Conservation (phyloP, 2,113 vertebrate genomes). For the Hydrochoerus hydrochaeris region DNA sequence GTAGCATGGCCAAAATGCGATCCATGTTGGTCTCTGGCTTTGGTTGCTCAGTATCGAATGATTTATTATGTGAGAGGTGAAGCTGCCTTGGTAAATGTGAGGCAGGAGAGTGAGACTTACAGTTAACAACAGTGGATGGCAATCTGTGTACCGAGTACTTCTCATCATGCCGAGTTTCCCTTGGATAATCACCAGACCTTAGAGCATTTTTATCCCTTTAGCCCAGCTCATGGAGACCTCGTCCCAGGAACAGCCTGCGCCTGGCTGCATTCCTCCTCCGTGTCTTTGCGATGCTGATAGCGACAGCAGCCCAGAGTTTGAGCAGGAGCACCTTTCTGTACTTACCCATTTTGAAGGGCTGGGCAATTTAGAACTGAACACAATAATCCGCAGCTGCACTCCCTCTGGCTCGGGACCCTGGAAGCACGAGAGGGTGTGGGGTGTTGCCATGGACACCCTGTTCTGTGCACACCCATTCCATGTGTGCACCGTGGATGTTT, state of each 20-base stretch:
- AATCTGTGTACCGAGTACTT: not conserved
- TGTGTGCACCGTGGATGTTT: fast-evolving
- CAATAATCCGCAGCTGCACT: not conserved
- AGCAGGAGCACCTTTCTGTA: not conserved
- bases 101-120: not conserved
- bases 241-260: fast-evolving
- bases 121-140: not conserved
- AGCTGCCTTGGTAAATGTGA: not conserved
- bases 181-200: not conserved
- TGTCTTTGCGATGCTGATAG: not conserved
- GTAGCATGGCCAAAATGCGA: too few relatives aligned
- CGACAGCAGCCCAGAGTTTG: too few relatives aligned
- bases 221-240: fast-evolving
- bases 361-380: not conserved
- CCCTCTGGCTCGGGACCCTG: not conserved
- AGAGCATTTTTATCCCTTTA: fast-evolving
- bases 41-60: not conserved
- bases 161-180: not conserved
- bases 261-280: not conserved
- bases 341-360: not conserved
- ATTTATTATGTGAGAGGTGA: not conserved
- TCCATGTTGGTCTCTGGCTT: fast-evolving
- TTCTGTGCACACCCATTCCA: not conserved
- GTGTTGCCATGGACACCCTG: not conserved
- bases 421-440: fast-evolving